A percentile compares a stretch with the other conserved stretches of the same genome.
Conservation (phyloP, 2,113 vertebrate species). For the Caretta caretta region DNA sequence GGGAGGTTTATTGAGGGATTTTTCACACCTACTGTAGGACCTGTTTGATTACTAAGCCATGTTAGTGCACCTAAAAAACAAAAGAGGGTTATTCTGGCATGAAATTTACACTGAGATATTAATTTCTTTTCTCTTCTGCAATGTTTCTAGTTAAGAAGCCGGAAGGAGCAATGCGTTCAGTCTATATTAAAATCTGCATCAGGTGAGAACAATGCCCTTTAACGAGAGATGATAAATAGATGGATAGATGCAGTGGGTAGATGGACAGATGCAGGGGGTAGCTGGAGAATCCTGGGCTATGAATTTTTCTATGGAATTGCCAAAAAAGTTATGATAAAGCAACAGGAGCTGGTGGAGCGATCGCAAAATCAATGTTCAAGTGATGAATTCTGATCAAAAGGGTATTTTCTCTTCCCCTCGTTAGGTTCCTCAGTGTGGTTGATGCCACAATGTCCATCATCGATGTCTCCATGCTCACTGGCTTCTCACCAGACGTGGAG, state of each 20-base stretch:
- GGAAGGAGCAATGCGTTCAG: background rate
- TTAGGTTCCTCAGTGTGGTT: conserved; percentile 53
- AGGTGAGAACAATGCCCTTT: conserved; percentile 19
- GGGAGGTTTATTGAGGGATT: background rate
- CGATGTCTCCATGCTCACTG: conserved; percentile 78
- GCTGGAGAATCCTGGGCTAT: background rate
- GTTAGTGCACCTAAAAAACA: background rate
- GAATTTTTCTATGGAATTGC: no score
- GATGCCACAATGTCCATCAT: conserved; percentile 75
- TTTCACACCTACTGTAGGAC: background rate
- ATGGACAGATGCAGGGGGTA: no score
- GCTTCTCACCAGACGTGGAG: conserved; percentile 58
- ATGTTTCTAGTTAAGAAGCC: conserved; percentile 56
- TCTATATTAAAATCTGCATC: conserved; percentile 59
- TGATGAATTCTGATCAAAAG: no score
- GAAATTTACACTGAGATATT: background rate
- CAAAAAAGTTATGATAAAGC: background rate
- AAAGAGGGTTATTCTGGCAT: background rate
- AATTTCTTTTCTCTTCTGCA: background rate
- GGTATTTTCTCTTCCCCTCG: background rate
- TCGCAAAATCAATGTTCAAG: background rate
- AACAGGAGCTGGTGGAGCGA: background rate
- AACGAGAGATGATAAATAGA: background rate
- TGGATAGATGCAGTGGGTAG: background rate
- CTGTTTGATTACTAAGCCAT: background rate